Evolutionary conservation across 2,113 vertebrate genomes (phyloP).

Genomic region (Urocynchramus pylzowi): DNA sequence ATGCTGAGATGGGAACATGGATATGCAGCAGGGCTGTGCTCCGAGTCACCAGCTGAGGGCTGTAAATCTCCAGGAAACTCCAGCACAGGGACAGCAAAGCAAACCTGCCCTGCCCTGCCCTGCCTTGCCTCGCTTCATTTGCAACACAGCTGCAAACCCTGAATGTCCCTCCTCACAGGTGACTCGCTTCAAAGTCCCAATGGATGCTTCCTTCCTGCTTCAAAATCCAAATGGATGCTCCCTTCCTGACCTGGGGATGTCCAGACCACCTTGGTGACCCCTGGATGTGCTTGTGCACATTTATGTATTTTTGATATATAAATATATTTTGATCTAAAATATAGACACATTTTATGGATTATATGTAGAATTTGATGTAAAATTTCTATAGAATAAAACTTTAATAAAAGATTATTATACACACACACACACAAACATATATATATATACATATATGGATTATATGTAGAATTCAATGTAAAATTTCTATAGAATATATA

Average conservation of each 20-base stretch:
- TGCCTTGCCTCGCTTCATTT: accelerated
- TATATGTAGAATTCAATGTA: too few species aligned
- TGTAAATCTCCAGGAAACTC: not conserved
- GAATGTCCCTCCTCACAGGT: not conserved
- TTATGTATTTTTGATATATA: too few species aligned
- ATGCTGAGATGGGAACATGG: not conserved
- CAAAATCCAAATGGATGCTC: not conserved
- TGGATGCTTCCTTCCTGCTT: not conserved
- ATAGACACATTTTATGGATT: not conserved
- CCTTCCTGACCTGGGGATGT: not conserved
- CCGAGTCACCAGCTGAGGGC: conserved; percentile 17
- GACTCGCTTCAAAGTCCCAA: accelerated
- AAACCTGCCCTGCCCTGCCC: not conserved
- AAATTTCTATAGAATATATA: too few species aligned
- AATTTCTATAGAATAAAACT: not conserved
- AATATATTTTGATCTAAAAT: too few species aligned
- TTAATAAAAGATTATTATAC: not conserved
- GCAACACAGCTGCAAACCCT: accelerated
- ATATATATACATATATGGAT: too few species aligned
- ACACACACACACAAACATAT: too few species aligned
- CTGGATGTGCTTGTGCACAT: not conserved
- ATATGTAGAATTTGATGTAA: not conserved
- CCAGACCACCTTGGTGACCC: not conserved
- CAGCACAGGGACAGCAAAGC: too few species aligned
- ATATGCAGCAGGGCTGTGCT: not conserved